Evolutionary conservation across 2,113 vertebrate species (phyloP).

Genomic region (Erpornis zantholeuca): DNA sequence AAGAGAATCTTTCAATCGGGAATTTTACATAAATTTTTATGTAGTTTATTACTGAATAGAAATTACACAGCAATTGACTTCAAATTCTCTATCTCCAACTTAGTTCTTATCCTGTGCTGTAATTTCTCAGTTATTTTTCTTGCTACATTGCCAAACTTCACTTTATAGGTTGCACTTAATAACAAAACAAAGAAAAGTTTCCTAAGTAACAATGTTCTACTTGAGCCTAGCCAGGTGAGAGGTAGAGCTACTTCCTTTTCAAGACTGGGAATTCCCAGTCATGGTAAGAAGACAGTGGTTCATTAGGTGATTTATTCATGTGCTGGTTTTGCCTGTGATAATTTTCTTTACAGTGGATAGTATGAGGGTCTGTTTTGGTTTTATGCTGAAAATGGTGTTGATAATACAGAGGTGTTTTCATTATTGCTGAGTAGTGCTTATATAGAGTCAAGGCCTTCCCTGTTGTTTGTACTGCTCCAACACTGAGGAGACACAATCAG

Average conservation of each 20-base stretch:
- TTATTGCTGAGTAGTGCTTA: not conserved
- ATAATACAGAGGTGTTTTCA: not conserved
- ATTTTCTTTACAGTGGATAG: not conserved
- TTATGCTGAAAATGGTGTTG: not conserved
- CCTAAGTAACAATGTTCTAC: not conserved
- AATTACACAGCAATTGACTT: not conserved
- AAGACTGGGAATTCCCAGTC: not conserved
- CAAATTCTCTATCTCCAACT: not conserved
- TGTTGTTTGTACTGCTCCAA: not conserved
- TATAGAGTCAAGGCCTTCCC: not conserved
- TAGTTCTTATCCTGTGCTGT: not conserved
- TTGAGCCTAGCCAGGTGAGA: not conserved
- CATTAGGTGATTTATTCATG: not conserved
- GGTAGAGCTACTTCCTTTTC: not conserved
- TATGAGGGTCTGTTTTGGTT: not conserved
- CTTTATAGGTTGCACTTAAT: not conserved
- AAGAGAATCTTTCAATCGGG: not conserved
- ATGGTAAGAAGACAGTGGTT: not conserved
- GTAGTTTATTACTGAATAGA: not conserved
- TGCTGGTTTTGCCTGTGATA: not conserved
- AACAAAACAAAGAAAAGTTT: not conserved
- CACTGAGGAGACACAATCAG: not conserved
- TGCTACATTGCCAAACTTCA: not conserved
- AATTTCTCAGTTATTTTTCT: not conserved
- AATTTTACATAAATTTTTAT: not conserved